Evolutionary conservation across 2,113 vertebrate genomes (phyloP), one percentile per base, ranked within the genome.

Genomic region (Junco hyemalis): DNA sequence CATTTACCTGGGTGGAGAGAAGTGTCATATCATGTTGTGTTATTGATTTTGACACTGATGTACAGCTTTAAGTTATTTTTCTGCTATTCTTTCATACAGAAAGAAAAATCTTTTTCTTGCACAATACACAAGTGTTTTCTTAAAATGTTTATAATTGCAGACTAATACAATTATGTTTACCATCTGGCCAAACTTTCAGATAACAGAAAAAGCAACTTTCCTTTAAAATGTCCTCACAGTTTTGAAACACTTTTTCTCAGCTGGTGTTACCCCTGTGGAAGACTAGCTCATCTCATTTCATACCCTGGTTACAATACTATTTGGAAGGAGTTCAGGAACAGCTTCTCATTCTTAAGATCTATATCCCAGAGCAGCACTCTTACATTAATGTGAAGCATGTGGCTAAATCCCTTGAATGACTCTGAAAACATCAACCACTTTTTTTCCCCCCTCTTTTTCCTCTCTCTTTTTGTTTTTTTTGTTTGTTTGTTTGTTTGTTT

Each of bases 331-430:
- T 79, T 93, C 92, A 94, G 93, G 91, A 96, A 92, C 82, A 93
- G 66, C 92, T 88, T 86, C 69, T 86, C 51, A 57, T 92, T 95
- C 91, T 93, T 95, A 93, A 88, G 91, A 91, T 92, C 72, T 92
- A 68, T 72, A 81, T 95, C 96, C 96, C 93, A 95, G 59, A 77
- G 86, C 80, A 93, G 50, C 3, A 6, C 72, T 88, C 72, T 93
- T 21, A 83, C 17, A 91, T 92, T 95, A 96, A 95, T 88, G 86
- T 80, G 86, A 95, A 95, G 91, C 89, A 93, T 95, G 91, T 92
- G 89, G 91, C 59, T 95, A 93, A 95, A 80, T 92, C 88, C 45
- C 76, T 77, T 65, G 44, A 92, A 93, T 80, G 57, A 88, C 57
- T 92, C 76, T 90, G 74, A 88, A 93, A 94, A 90, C 70, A 26